A percentile compares a stretch with the other conserved stretches of the same genome.
Evolutionary conservation across 2,113 vertebrate genomes (phyloP).

Genomic region (Aegotheles bennettii): DNA sequence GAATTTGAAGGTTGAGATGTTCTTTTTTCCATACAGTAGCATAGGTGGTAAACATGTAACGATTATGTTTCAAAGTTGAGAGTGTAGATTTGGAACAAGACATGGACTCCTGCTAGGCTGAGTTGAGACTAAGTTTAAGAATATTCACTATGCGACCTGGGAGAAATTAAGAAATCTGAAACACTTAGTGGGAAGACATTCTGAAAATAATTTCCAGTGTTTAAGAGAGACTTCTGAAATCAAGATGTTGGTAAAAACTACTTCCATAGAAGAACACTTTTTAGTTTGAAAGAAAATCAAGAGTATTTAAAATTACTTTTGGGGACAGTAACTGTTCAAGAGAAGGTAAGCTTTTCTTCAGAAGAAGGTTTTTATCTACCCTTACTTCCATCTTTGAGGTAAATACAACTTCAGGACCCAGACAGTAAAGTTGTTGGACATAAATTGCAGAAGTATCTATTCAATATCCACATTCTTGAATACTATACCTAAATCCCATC

Average conservation of each 20-base stretch:
- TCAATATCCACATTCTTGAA: background rate
- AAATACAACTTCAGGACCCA: background rate
- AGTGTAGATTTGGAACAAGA: background rate
- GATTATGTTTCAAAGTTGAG: background rate
- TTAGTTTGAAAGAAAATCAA: background rate
- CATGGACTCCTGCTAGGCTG: background rate
- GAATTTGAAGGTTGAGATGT: background rate
- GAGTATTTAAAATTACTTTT: background rate
- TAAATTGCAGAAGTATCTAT: background rate
- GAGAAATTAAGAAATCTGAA: background rate
- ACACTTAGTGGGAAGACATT: background rate
- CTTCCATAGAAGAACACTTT: background rate
- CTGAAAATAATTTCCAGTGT: background rate
- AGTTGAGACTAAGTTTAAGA: background rate
- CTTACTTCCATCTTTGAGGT: background rate
- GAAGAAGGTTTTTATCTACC: background rate
- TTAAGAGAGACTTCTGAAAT: background rate
- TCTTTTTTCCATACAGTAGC: background rate
- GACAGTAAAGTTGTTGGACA: background rate
- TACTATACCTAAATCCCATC: background rate
- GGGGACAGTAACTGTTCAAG: background rate
- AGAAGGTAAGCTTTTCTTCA: background rate
- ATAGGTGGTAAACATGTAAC: background rate
- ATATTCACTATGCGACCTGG: background rate
- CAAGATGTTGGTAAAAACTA: background rate